A percentile compares a stretch with the other conserved stretches of the same genome.
These are phyloP conservation scores for Datnioides undecimradiatus DNA, from an alignment of 2,113 vertebrate species.

Conservation along the genomic window DNA sequence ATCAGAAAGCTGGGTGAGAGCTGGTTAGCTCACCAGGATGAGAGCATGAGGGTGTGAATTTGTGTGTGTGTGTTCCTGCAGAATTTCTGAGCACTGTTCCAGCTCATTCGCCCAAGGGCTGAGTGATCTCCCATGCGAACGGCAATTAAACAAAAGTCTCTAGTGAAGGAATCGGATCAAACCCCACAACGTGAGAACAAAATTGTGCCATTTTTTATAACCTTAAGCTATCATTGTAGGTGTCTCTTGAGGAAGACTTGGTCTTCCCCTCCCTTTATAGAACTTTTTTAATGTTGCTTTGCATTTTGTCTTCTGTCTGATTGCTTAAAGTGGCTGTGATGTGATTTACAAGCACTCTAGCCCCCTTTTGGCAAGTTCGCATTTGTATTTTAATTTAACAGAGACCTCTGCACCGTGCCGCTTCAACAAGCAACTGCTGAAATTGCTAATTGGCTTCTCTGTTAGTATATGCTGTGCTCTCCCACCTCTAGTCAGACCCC, in stretches of 20 bases:
- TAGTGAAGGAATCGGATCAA: conserved; percentile 63
- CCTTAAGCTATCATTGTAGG: conserved; percentile 46
- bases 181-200: conserved; percentile 31
- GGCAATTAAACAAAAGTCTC: conserved; percentile 76
- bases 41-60: conserved; percentile 12
- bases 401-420: conserved; percentile 38
- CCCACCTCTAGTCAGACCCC: conserved; percentile 37
- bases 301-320: conserved; percentile 32
- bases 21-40: conserved; percentile 3
- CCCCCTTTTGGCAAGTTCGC: conserved; percentile 48
- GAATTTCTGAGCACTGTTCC: conserved; percentile 30
- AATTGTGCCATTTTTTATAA: conserved; percentile 48
- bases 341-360: conserved; percentile 45
- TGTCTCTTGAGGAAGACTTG: conserved; percentile 53
- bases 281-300: conserved; percentile 32
- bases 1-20: conserved; percentile 26
- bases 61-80: conserved; percentile 39
- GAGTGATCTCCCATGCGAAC: conserved; percentile 61
- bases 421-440: conserved; percentile 58
- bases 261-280: conserved; percentile 13
- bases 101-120: conserved; percentile 52
- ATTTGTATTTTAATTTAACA: conserved; percentile 65
- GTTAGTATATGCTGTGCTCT: conserved; percentile 29
- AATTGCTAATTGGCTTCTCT: conserved; percentile 60
- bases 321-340: conserved; percentile 49